Evolutionary conservation across 2,797 vertebrate species (phyloP).

Genomic region (Tiaroga cobitis): DNA sequence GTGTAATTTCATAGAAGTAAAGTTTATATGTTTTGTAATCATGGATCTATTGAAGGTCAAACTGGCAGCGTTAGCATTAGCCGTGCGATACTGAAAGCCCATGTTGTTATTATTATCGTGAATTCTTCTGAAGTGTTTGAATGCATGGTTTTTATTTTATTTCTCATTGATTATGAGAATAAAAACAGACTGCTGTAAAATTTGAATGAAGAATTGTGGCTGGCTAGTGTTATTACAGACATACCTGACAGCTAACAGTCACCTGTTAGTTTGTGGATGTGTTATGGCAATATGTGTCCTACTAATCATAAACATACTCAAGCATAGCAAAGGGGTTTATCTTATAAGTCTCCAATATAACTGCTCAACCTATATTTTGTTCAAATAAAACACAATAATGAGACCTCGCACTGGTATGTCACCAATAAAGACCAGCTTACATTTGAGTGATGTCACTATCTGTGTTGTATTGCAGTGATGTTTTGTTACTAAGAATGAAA

Average conservation of each 20-base stretch:
- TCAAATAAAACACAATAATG: not conserved
- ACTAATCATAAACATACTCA: not conserved
- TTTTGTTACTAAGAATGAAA: not conserved
- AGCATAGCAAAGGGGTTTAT: not conserved
- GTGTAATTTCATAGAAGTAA: not conserved
- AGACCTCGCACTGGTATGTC: not conserved
- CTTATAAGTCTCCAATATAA: not conserved
- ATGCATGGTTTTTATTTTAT: not conserved
- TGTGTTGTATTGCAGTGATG: not conserved
- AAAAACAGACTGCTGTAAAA: not conserved
- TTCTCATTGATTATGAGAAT: not conserved
- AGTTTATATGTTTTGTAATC: not conserved
- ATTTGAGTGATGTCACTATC: not conserved
- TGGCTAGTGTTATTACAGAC: not conserved
- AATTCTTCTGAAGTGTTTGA: not conserved
- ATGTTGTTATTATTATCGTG: not conserved
- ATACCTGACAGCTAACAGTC: not conserved
- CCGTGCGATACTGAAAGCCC: not conserved
- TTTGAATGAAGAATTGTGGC: not conserved
- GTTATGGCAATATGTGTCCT: not conserved
- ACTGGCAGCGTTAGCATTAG: conserved; percentile 23
- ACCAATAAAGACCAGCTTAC: not conserved
- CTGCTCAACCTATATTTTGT: not conserved
- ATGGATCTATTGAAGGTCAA: conserved; percentile 57
- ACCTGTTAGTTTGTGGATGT: not conserved